Base-by-base conservation (phyloP, 2,888 invertebrate species). In the Sarcophaga rosellei region DNA sequence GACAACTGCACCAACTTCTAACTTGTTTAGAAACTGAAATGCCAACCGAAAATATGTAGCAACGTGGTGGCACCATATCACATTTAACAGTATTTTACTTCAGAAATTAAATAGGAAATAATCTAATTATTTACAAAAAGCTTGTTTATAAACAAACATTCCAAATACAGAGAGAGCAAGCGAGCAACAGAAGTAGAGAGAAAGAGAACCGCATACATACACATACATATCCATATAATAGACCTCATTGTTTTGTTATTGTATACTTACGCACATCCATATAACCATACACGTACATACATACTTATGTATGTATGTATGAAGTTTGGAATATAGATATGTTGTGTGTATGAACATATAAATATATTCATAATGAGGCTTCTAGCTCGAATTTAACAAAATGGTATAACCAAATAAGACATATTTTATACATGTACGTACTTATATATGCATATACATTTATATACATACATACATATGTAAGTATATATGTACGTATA, bases 51-150 rank as follows among this genome's bases (percentile, higher is more conserved):
- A 35, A 8, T 35, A 35, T 35, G 10, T 35, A 35, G 21, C 65
- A 53, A 11, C 20, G 45, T 21, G 21, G 45, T 74, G 47, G 23
- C 21, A 74, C 20, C 45, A 70, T 17, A 57, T 25, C 0, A 23
- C 25, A 65, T 75, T 63, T 17, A 10, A 77, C 17, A 59, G 21
- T 4, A 20, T 68, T 45, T 47, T 63, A 21, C 59, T 23, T 77
- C 69, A 61, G 69, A 78, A 69, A 45, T 68, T 35, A 75, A 68
- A 47, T 23, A 69, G 61, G 23, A 61, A 77, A 78, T 78, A 78
- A 78, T 78, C 78, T 62, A 78, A 68, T 78, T 78, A 78, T 78
- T 69, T 77, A 69, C 69, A 69, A 70, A 65, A 78, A 69, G 61
- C 69, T 70, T 78, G 47, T 69, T 61, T 78, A 78, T 62, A 62